Percentiles rank a stretch among this genome's conserved stretches.
Conservation (phyloP, 2,113 vertebrate genomes). For the Myanophis thanlyinensis region DNA sequence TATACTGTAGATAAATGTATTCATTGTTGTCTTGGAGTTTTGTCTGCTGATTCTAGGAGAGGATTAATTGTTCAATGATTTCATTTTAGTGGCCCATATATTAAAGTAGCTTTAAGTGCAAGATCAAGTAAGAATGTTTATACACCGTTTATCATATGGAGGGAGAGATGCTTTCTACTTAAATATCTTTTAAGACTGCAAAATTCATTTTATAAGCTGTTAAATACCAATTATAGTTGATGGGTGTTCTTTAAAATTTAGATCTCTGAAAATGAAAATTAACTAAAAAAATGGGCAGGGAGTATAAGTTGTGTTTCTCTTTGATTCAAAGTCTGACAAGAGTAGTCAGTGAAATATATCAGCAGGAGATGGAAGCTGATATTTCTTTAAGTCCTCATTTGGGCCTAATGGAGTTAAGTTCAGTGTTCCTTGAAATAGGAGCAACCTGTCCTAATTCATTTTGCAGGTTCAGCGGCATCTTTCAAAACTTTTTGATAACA, state of each 20-base stretch:
- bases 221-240: background rate
- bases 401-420: background rate
- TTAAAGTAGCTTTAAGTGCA: slow-evolving; percentile 9
- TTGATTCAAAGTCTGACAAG: background rate
- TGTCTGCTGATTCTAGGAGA: slow-evolving; percentile 43
- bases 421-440: background rate
- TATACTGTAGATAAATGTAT: slow-evolving; percentile 8
- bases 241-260: background rate
- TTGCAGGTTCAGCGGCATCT: slow-evolving; percentile 89
- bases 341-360: background rate
- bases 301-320: background rate
- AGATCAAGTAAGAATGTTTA: background rate
- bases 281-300: background rate
- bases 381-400: background rate
- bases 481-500: slow-evolving; percentile 94
- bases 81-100: slow-evolving; percentile 42
- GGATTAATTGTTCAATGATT: slow-evolving; percentile 50
- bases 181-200: slow-evolving; percentile 11
- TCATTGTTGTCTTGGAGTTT: slow-evolving; percentile 38
- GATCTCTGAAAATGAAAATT: background rate
- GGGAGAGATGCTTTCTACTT: slow-evolving; percentile 4
- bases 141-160: background rate
- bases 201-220: background rate
- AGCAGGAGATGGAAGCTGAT: background rate
- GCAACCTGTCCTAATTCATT: background rate